Conservation (phyloP, 1,140 invertebrate species). For the Vanessa tameamea region DNA sequence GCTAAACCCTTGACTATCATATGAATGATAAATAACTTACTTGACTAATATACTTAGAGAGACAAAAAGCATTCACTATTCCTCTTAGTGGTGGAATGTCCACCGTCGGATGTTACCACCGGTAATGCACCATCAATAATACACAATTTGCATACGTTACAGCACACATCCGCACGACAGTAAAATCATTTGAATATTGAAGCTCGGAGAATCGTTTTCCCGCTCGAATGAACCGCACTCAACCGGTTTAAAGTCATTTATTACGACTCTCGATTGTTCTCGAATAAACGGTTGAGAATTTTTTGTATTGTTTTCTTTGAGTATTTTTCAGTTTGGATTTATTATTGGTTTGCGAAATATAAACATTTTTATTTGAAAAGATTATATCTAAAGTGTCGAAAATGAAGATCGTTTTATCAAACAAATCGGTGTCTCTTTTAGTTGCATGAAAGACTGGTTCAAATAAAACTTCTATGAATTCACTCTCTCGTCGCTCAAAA, state of each 20-base stretch:
- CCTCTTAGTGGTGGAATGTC: background rate
- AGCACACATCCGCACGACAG: background rate
- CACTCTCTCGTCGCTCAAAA: background rate
- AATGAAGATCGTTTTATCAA: too few relatives aligned
- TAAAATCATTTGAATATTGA: conserved; percentile 7
- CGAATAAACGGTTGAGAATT: background rate
- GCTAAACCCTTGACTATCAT: too few relatives aligned
- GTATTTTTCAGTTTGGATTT: background rate
- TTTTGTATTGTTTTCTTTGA: conserved; percentile 2
- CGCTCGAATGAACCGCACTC: conserved; percentile 1
- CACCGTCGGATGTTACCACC: background rate
- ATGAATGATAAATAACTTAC: too few relatives aligned
- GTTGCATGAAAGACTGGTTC: background rate
- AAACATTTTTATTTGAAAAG: background rate
- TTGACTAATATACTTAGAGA: background rate
- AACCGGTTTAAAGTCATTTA: conserved; percentile 6
- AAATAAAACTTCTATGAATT: background rate
- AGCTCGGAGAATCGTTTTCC: conserved; percentile 5
- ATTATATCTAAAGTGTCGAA: too few relatives aligned
- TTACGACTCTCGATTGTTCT: conserved; percentile 7
- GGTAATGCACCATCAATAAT: background rate
- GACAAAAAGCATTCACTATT: background rate
- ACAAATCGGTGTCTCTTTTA: too few relatives aligned
- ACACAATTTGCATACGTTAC: background rate
- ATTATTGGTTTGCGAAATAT: background rate